A percentile compares a stretch with the other conserved stretches of the same genome.
Evolutionary conservation across 2,113 vertebrate species (phyloP).

Genomic region (Rhabdornis inornatus): DNA sequence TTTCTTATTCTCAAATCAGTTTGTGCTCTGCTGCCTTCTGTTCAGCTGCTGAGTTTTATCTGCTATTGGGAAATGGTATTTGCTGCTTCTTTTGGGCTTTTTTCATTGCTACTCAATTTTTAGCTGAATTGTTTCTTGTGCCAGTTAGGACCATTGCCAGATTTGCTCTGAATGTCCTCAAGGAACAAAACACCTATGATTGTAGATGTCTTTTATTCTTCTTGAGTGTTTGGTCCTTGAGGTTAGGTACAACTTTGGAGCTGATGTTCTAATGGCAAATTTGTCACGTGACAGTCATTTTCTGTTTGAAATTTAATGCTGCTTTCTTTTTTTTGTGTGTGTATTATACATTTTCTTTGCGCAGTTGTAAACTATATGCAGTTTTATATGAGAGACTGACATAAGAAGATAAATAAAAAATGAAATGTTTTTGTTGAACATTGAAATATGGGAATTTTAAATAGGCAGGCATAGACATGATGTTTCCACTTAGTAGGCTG

Average conservation of each 20-base stretch:
- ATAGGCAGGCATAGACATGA: background rate
- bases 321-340: background rate
- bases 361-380: background rate
- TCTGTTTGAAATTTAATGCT: background rate
- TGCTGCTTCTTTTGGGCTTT: background rate
- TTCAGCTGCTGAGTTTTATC: conserved; percentile 5
- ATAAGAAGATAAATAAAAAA: background rate
- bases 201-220: background rate
- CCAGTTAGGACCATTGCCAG: background rate
- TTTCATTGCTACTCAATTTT: background rate
- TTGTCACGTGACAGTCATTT: background rate
- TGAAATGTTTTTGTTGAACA: background rate
- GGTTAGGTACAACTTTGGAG: background rate
- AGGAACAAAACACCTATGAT: background rate
- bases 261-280: background rate
- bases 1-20: background rate
- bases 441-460: background rate
- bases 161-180: background rate
- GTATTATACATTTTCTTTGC: background rate
- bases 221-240: background rate
- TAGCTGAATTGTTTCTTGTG: background rate
- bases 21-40: background rate
- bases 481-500: background rate
- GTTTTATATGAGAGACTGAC: background rate
- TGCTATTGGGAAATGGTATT: background rate